These are phyloP conservation scores for Glyptemys insculpta DNA, from an alignment of 2,797 vertebrate genomes.

Conservation along the genomic window DNA sequence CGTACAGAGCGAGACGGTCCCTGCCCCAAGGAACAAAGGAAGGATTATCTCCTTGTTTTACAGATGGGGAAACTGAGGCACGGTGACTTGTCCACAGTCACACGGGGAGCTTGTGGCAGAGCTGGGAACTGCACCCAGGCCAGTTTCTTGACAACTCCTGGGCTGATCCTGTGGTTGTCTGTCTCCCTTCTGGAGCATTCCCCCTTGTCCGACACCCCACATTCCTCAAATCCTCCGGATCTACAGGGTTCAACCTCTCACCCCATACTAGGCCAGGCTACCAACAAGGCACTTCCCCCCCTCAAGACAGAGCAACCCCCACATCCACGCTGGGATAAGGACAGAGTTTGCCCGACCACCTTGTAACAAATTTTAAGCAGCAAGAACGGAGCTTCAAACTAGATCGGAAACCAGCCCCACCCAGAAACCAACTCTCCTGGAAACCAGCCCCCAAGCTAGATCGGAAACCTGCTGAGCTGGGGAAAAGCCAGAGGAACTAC, in stretches of 20 bases:
- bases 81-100: rapidly evolving
- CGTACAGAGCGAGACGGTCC: neutral
- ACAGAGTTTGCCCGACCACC: neutral
- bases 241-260: neutral
- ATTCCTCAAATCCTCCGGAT: neutral
- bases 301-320: neutral
- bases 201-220: too few species aligned
- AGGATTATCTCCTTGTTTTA: neutral
- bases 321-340: neutral
- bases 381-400: neutral
- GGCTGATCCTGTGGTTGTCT: neutral
- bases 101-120: neutral
- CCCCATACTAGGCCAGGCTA: neutral
- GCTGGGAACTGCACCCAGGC: neutral
- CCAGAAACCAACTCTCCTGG: neutral
- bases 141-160: neutral
- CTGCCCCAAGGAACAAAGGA: neutral
- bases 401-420: neutral
- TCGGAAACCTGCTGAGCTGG: neutral
- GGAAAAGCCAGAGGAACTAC: neutral
- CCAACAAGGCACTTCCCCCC: neutral
- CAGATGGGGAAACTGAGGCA: neutral
- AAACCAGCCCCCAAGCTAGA: neutral
- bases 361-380: neutral
- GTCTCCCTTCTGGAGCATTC: neutral